Percentiles rank a stretch among this genome's conserved stretches.
Evolutionary conservation across 2,113 vertebrate genomes (phyloP).

Genomic region (Phrynosoma blainvillii): DNA sequence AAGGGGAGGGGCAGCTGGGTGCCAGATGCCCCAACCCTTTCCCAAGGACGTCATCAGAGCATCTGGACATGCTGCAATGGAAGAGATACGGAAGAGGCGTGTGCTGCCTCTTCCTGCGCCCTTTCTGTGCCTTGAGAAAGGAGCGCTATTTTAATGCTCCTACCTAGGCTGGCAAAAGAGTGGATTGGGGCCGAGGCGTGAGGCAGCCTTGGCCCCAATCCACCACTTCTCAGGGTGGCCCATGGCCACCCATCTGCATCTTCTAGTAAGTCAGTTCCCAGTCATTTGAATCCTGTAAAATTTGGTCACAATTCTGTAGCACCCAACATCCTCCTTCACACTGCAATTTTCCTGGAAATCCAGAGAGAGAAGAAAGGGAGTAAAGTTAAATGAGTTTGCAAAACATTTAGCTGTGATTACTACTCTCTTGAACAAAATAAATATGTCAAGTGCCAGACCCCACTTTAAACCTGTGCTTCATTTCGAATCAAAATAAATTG

Average conservation of each 20-base stretch:
- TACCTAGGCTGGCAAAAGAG: too few species aligned
- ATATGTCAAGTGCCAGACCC: slow-evolving; percentile 68
- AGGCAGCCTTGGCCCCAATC: too few species aligned
- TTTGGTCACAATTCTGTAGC: background rate
- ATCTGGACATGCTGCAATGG: background rate
- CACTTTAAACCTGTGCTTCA: slow-evolving; percentile 53
- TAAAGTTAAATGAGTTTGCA: slow-evolving; percentile 61
- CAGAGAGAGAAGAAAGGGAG: background rate
- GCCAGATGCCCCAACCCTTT: too few species aligned
- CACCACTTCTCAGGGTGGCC: too few species aligned
- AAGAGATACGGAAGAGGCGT: background rate
- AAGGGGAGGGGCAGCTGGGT: too few species aligned
- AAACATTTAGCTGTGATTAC: slow-evolving; percentile 69
- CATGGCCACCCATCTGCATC: too few species aligned
- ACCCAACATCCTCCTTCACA: background rate
- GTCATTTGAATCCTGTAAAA: background rate
- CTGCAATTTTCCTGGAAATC: background rate
- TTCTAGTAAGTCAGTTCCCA: background rate
- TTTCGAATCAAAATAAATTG: slow-evolving; percentile 68
- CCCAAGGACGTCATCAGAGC: too few species aligned
- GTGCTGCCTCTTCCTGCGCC: too few species aligned
- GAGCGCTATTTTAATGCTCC: too few species aligned
- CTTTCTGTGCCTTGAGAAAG: too few species aligned
- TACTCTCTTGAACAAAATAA: slow-evolving; percentile 66
- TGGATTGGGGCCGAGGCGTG: too few species aligned